Conservation (phyloP, 2,797 vertebrate genomes). For the Rousettus madagascariensis region DNA sequence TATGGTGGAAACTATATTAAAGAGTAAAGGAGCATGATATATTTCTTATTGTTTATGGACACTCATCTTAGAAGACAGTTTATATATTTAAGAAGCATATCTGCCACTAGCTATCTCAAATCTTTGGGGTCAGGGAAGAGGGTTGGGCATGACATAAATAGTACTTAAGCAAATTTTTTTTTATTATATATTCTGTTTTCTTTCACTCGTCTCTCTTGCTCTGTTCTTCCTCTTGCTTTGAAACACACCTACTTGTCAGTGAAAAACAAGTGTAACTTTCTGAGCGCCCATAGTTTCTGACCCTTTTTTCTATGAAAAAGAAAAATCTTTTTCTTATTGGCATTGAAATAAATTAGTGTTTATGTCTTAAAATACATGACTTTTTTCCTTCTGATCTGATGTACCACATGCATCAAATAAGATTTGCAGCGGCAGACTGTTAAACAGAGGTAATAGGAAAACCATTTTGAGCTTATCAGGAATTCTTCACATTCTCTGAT, state of each 20-base stretch:
- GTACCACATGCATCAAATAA: neutral
- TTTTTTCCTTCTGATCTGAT: neutral
- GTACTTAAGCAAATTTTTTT: neutral
- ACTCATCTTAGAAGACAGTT: neutral
- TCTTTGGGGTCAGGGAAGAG: neutral
- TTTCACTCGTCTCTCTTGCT: neutral
- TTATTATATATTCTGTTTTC: neutral
- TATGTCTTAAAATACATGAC: neutral
- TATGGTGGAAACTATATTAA: neutral
- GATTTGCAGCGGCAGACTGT: neutral
- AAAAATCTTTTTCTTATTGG: neutral
- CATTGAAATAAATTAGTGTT: neutral
- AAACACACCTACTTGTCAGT: neutral
- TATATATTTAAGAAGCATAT: neutral
- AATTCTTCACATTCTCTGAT: neutral
- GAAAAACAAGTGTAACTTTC: neutral
- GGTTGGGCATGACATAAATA: neutral
- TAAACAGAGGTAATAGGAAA: neutral
- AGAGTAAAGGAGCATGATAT: neutral
- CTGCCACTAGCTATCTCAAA: neutral
- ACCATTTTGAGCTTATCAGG: neutral
- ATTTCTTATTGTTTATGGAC: neutral
- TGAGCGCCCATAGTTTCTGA: neutral
- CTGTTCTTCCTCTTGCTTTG: neutral
- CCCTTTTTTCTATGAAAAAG: neutral